phyloP scores from a whole-genome alignment of 2,797 vertebrate species.

The Diplodus sargus region DNA sequence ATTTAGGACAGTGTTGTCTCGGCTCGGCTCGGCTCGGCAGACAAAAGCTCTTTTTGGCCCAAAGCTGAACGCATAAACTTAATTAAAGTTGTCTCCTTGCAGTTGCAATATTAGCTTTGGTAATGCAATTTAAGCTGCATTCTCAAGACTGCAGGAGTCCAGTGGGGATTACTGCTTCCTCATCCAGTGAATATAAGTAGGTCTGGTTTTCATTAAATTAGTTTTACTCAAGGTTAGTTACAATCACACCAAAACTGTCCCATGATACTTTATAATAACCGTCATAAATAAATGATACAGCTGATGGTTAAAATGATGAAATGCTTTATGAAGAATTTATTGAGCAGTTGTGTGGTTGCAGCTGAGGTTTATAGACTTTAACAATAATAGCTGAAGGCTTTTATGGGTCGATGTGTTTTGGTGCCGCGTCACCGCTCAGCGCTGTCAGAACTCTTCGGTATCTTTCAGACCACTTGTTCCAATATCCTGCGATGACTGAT shows the following conservation, averaged over 20 bases:
- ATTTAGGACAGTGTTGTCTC: constrained; percentile 39
- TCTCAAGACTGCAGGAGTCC: constrained; percentile 21
- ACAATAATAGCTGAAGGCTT: background rate
- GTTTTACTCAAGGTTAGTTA: background rate
- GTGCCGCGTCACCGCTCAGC: background rate
- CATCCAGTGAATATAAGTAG: background rate
- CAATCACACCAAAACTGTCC: background rate
- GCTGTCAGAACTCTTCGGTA: background rate
- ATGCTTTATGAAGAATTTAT: too few species aligned
- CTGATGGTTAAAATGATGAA: too few species aligned
- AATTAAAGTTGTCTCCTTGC: constrained; percentile 48
- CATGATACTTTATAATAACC: too few species aligned
- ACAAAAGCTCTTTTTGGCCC: constrained; percentile 26
- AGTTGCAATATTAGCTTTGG: constrained; percentile 29
- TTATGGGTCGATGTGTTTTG: background rate
- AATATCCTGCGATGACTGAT: background rate
- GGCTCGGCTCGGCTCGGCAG: background rate
- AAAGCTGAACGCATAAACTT: constrained; percentile 34
- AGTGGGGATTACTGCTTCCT: background rate
- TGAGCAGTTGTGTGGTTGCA: too few species aligned
- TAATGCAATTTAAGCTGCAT: constrained; percentile 22
- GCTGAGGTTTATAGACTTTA: too few species aligned
- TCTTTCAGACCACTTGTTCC: background rate
- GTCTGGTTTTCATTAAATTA: background rate
- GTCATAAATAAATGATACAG: too few species aligned